A percentile compares a stretch with the other conserved stretches of the same genome.
phyloP scores from a whole-genome alignment of 2,113 vertebrate genomes.

The Ivindomyrus marchei region DNA sequence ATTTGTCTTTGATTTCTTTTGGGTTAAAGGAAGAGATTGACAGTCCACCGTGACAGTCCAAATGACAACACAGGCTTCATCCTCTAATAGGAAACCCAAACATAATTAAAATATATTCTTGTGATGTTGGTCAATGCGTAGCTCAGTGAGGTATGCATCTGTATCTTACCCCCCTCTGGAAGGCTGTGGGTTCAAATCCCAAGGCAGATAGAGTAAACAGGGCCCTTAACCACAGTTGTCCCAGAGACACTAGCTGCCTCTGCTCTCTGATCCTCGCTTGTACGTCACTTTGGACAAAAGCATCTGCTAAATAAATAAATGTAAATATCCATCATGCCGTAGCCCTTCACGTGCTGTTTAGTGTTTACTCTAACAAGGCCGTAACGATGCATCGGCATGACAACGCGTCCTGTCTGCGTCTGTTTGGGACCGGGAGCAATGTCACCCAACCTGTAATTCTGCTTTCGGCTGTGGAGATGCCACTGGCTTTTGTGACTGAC shows the following conservation, averaged over 20 bases:
- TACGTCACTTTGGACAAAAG: background rate
- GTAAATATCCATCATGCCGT: background rate
- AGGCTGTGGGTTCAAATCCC: background rate
- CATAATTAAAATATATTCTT: background rate
- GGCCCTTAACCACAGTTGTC: background rate
- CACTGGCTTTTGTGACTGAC: background rate
- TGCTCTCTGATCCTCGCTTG: background rate
- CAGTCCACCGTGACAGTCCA: background rate
- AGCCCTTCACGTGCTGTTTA: background rate
- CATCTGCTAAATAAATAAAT: background rate
- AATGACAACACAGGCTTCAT: background rate
- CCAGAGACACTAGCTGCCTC: background rate
- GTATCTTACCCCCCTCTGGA: background rate
- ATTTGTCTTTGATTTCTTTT: background rate
- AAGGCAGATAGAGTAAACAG: background rate
- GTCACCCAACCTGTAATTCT: background rate
- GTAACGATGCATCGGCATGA: background rate
- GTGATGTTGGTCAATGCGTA: background rate
- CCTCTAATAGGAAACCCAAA: background rate
- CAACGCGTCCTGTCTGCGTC: background rate
- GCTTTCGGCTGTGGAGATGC: background rate
- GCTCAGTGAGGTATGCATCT: background rate
- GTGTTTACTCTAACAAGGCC: background rate
- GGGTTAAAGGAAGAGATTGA: background rate
- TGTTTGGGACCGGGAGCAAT: background rate